Base-by-base conservation (phyloP, 2,888 invertebrate genomes). In the Cephus nigrinus region DNA sequence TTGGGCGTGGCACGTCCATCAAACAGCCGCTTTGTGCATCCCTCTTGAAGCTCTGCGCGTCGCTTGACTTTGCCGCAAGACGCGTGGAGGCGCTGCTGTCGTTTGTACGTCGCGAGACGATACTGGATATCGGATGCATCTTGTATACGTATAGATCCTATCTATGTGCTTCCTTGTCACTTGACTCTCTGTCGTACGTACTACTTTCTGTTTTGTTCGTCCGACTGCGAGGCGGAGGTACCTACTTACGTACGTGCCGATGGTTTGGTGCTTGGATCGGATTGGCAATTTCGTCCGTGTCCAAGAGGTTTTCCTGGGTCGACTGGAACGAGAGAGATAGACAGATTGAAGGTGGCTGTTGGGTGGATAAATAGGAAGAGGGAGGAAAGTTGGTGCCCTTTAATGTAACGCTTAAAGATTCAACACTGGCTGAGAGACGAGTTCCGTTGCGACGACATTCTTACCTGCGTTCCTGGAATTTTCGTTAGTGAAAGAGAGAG, bases 1-100 rank as follows among this genome's bases (percentile, higher is more conserved):
- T 74, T 76, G 80, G 85, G 85, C 84, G 83, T 82, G 78, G 80
- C 82, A 75, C 80, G 81, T 86, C 82, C 82, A 84, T 84, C 86
- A 83, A 82, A 85, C 80, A 77, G 78, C 79, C 79, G 76, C 79
- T 80, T 12, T 32, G 33, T 31, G 71, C 71, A 33, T 71, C 71
- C 71, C 71, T 31, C 15, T 69, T 11, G 30, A 32, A 32, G 31
- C 30, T 15, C 4, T 15, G 31, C 12, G 31, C 4, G 71, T 15
- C 71, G 31, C 71, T 55, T 23, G 55, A 55, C 55, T 55, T 55
- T 55, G 55, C 55, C 55, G 23, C 9, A 55, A 23, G 23, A 55
- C 55, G 55, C 23, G 55, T 55, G 55, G 55, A 23, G 55, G 55
- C 55, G 55, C 55, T 55, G 55, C 55, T 55, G 55, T 55, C 23